Conservation (phyloP, 2,888 invertebrate species). For the Noctua fimbriata region DNA sequence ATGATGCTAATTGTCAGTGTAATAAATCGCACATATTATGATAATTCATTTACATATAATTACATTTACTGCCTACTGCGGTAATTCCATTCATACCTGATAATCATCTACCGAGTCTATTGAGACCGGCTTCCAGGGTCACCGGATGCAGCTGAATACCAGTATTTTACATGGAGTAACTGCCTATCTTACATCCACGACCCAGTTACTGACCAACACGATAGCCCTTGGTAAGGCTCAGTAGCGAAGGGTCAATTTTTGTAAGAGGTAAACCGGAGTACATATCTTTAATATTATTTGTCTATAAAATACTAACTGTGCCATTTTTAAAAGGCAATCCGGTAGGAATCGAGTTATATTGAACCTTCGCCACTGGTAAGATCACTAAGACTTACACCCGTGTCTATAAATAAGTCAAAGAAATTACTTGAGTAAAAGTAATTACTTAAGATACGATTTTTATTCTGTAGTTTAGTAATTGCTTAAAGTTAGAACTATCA, state of each 20-base stretch:
- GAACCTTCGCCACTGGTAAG: no score
- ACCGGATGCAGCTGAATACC: background rate
- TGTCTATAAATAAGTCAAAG: no score
- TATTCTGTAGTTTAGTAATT: background rate
- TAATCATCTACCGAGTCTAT: background rate
- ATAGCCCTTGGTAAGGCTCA: background rate
- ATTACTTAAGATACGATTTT: background rate
- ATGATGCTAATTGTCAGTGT: background rate
- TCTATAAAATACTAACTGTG: no score
- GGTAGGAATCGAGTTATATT: no score
- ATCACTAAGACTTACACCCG: no score
- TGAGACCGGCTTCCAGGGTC: background rate
- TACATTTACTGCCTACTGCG: background rate
- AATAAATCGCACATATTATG: slow-evolving; percentile 3
- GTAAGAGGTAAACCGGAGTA: no score
- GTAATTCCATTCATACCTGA: background rate
- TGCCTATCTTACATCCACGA: background rate
- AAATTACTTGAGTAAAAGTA: no score
- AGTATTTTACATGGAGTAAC: background rate
- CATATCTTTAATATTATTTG: no score
- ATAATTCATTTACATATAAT: background rate
- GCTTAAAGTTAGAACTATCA: background rate
- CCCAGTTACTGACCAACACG: background rate
- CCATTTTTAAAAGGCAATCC: no score
- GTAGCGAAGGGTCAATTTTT: no score